A percentile compares a stretch with the other conserved stretches of the same genome.
phyloP scores from a whole-genome alignment of 2,888 invertebrate genomes.

The Trissolcus brochymenae region DNA sequence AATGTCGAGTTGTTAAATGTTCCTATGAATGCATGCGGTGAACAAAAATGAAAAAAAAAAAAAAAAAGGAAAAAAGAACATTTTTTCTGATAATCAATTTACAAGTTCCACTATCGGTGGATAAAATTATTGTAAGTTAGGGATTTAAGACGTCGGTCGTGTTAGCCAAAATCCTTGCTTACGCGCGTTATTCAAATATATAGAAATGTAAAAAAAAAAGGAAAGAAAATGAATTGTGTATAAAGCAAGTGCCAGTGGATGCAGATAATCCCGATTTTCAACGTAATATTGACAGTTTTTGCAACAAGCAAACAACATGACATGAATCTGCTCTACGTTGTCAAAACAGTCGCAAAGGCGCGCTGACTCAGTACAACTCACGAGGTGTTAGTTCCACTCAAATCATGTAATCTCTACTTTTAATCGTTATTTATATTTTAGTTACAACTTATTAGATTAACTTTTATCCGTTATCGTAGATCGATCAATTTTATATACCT shows the following conservation, averaged over 20 bases:
- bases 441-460: background rate
- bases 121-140: slow-evolving; percentile 23
- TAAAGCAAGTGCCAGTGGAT: slow-evolving; percentile 27
- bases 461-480: background rate
- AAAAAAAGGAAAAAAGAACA: slow-evolving; percentile 2
- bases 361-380: slow-evolving; percentile 24
- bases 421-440: slow-evolving; percentile 1
- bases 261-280: slow-evolving; percentile 38
- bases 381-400: slow-evolving; percentile 7
- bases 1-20: slow-evolving; percentile 50
- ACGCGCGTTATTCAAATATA: slow-evolving; percentile 13
- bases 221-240: slow-evolving; percentile 5
- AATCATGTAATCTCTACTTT: background rate
- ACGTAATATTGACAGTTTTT: slow-evolving; percentile 56
- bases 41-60: slow-evolving; percentile 13
- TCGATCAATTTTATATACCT: background rate
- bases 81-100: background rate
- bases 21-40: slow-evolving; percentile 54
- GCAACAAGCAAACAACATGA: slow-evolving; percentile 61
- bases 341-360: slow-evolving; percentile 20
- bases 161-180: slow-evolving; percentile 42
- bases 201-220: slow-evolving; percentile 2
- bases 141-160: slow-evolving; percentile 26
- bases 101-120: no score
- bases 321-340: slow-evolving; percentile 51